Evolutionary conservation across 2,113 vertebrate genomes (phyloP), one percentile per base, ranked within the genome.

Genomic region (Triplophysa siluroides): DNA sequence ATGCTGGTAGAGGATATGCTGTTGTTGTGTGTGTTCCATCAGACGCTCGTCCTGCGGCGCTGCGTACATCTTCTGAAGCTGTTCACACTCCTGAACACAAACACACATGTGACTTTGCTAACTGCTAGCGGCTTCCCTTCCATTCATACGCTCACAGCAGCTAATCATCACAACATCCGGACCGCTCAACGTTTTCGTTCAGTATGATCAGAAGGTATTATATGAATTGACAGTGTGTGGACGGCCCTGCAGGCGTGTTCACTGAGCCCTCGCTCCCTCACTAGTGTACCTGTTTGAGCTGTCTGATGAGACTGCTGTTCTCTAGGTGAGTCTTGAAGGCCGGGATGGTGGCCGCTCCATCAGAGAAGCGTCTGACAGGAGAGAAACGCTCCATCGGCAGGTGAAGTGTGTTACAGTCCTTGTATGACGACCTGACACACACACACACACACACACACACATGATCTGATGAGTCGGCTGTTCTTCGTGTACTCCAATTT

Each of bases 341-440:
- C 91, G 98, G 98, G 88, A 99, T 98, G 87, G 96, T 96, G 82
- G 97, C 93, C 9, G 98, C 97, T 38, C 98, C 98, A 0, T 99
- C 98, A 0, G 98, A 99, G 91, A 99, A 99, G 41, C 98, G 95
- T 63, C 98, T 94, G 38, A 99, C 98, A 0, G 98, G 98, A 77
- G 98, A 99, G 92, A 99, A 99, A 78, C 98, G 96, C 88, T 99
- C 98, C 77, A 97, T 97, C 76, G 98, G 98, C 81, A 99, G 95
- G 88, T 99, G 97, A 89, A 99, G 93, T 12, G 96, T 99, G 86
- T 98, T 99, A 73, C 95, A 97, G 90, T 99, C 98, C 91, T 99
- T 99, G 90, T 99, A 99, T 89, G 95, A 93, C 52, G 96, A 97
- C 90, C 97, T 99, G 91, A 87, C 58, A 81, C 4, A 60, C 69